These are phyloP conservation scores for Mesorhabditis spiculigera DNA, from an alignment of 2,888 invertebrate species.

Conservation along the genomic window DNA sequence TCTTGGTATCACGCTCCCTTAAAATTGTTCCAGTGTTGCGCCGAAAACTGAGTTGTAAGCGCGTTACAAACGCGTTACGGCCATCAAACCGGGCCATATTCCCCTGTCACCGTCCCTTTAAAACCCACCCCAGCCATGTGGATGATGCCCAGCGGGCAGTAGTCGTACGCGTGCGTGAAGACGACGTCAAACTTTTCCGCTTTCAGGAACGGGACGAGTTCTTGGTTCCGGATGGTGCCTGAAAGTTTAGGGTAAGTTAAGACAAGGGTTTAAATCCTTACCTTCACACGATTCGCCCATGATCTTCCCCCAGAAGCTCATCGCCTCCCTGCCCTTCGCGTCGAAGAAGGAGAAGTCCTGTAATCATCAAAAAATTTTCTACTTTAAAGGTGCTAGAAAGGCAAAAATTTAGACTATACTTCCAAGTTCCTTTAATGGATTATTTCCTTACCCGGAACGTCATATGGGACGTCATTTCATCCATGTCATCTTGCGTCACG, in stretches of 20 bases:
- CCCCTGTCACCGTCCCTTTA: not conserved
- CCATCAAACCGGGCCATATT: no score
- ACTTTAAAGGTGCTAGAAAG: no score
- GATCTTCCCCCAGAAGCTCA: constrained; percentile 18
- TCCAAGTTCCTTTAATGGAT: not conserved
- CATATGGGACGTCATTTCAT: constrained; percentile 25
- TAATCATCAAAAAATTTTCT: not conserved
- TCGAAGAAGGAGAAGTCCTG: not conserved
- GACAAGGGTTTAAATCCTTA: not conserved
- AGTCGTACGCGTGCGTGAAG: constrained; percentile 38
- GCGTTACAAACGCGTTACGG: no score
- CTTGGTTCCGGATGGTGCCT: constrained; percentile 24
- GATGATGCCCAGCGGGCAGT: constrained; percentile 46
- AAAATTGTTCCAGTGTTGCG: no score
- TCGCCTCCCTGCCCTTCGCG: constrained; percentile 7
- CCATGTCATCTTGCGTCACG: constrained; percentile 11
- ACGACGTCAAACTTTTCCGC: constrained; percentile 45
- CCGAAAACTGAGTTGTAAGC: no score
- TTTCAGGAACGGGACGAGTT: constrained; percentile 29
- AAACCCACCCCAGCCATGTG: constrained; percentile 21
- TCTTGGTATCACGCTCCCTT: no score
- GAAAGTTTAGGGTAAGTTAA: constrained; percentile 6
- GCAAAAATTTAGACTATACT: no score
- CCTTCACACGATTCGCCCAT: constrained; percentile 15
- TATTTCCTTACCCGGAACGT: constrained; percentile 21